Evolutionary conservation across 1,140 invertebrate species (phyloP), one percentile per base, ranked within the genome.

Genomic region (Drosophila persimilis): DNA sequence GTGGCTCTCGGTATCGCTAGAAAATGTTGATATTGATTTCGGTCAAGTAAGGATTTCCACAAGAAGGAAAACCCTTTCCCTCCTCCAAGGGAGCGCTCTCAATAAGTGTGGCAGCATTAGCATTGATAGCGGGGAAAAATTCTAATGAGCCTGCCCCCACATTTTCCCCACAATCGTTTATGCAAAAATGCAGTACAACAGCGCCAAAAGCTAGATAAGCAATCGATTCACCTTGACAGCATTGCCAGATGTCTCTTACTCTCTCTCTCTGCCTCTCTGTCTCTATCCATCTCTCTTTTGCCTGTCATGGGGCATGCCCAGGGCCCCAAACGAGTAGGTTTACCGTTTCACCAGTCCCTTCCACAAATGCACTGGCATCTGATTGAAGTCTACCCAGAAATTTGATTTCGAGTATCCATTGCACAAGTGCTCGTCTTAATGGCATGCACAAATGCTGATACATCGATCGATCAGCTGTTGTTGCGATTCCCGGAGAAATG

Each of bases 81-180:
- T 17, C 17, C 46, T 51, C 9, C 17, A 8, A 59, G 7, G 60
- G 29, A n/a, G 35, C 29, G 45, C 43, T 11, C 26, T 48, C 35
- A 66, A 45, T 26, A 11, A 0, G 1, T 65, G 47, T 26, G 35
- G 45, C 59, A 66, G 2, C 4, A 13, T 43, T 66, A 50, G 62
- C 62, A 59, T 63, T 43, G 62, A 65, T 50, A 65, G 63, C 58
- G 9, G 35, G 35, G 35, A 11, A 15, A 67, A 60, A 67, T 67
- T 48, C 8, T 66, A 66, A 67, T 67, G 61, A 67, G 61, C 44
- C 22, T 54, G 39, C 47, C 60, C 63, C 64, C 63, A 63, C 63
- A 66, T 63, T 66, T 52, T 53, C 52, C 29, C 20, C 20, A 20
- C 20, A 52, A 35, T 3, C 20, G 6, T 20, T 31, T 20, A 60